Percentiles rank a stretch among this genome's conserved stretches.
phyloP scores from a whole-genome alignment of 1,140 invertebrate species.

The Pectinophora gossypiella region DNA sequence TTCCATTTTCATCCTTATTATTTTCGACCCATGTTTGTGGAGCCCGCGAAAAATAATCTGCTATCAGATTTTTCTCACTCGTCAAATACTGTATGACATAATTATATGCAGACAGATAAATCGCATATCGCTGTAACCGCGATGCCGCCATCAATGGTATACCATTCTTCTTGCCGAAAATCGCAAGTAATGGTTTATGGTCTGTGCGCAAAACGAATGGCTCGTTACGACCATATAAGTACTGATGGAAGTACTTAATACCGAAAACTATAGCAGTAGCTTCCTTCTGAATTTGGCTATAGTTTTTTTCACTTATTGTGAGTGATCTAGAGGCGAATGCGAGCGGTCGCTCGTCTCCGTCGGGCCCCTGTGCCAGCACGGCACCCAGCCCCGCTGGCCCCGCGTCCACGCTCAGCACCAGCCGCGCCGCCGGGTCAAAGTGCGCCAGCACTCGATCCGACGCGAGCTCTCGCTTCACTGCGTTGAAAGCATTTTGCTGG shows the following conservation, averaged over 20 bases:
- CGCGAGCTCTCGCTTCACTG: not conserved
- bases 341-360: too few species aligned
- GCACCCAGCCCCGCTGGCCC: constrained; percentile 3
- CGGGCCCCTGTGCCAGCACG: too few species aligned
- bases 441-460: constrained; percentile 6
- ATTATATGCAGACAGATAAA: constrained; percentile 4
- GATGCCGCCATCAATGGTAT: not conserved
- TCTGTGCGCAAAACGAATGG: not conserved
- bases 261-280: too few species aligned
- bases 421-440: not conserved
- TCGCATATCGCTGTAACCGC: too few species aligned
- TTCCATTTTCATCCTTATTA: not conserved
- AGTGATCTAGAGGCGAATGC: too few species aligned
- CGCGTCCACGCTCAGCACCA: constrained; percentile 1
- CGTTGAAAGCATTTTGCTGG: not conserved
- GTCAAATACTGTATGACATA: constrained; percentile 1
- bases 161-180: not conserved
- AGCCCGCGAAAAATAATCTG: not conserved
- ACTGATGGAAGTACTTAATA: not conserved
- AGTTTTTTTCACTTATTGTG: too few species aligned
- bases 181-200: not conserved
- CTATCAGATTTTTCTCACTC: not conserved
- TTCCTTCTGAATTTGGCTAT: too few species aligned
- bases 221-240: not conserved
- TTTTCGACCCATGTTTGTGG: not conserved